Base-by-base conservation (phyloP, 2,797 vertebrate genomes). In the Typhlichthys eigenmanni region DNA sequence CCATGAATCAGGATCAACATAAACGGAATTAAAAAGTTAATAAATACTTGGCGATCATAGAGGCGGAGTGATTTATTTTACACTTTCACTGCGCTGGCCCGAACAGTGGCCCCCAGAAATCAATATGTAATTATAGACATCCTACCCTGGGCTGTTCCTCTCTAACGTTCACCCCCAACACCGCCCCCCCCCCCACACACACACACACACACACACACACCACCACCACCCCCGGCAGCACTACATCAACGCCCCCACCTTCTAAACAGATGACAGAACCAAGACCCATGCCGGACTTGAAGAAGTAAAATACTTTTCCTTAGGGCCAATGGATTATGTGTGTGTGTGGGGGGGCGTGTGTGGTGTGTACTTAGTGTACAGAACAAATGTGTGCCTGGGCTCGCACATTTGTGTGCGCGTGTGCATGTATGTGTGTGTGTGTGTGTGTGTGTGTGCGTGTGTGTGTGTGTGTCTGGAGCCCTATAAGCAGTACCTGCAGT, bases 101-200 rank as follows among this genome's bases (percentile, higher is more conserved):
- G 84, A 89, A 82, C 86, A 84, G 75, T 76, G 58, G 77, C 78
- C 62, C 80, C 79, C 63, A 89, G 89, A 91, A 92, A 92, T 92
- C 91, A 89, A 92, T 92, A 92, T 90, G 91, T 92, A 92, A 92
- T 92, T 92, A 92, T 90, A 90, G 88, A 88, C 90, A 89, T 91
- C 89, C 89, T 87, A 90, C 88, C 81, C 86, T 48, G 80, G 85
- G 85, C 87, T 64, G 81, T 84, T 83, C 80, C 68, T 86, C 82
- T 86, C 79, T 69, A 67, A 66, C 76, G 64, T 82, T 71, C 81
- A 79, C 76, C 75, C 78, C 82, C 84, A 70, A 65, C 74, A 74
- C 61, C 74, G 19, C 45, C 55, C 38, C 58, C 60, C 11, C 10
- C 19, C 3, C 48, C 13, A 17, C 16, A 17, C 16, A 17, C 16